Base-by-base conservation (phyloP, 2,113 vertebrate species). In the Vombatus ursinus region DNA sequence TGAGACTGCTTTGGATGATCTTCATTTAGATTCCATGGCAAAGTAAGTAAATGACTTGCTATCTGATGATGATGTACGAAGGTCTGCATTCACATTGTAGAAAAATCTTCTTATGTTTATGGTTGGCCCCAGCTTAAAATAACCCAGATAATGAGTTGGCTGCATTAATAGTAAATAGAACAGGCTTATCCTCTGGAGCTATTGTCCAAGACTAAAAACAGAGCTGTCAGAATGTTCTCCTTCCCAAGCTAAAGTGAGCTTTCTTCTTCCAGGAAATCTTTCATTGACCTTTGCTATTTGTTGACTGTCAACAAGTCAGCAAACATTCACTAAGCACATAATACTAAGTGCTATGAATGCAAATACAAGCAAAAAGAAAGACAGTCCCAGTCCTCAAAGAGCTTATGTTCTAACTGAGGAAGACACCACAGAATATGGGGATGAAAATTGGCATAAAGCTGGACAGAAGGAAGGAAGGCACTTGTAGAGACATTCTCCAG, bases 81-180 rank as follows among this genome's bases (percentile, higher is more conserved):
- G 93, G 93, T 95, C 90, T 93, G 94, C 93, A 77, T 6, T 31
- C 26, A 52, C 90, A 19, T 90, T 92, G 92, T 50, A 49, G 93
- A 22, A 77, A 77, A 96, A 90, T 90, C 31, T 94, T 50, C 90
- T 95, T 77, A n/a, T 77, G 12, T 96, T 96, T 44, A 93, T 52
- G 54, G 68, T 95, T 96, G 16, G 95, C 90, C 44, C 24, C 52
- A 94, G 22, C 50, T 50, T 96, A 94, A 96, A 77, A 96, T 96
- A 93, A 92, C 8, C 94, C 16, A 77, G 47, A 92, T 90, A 92
- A 94, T 94, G 54, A 96, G 91, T 92, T 93, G 48, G 4, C 91
- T 96, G 16, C 92, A 91, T 10, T 96, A 93, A 89, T 5, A 12
- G 90, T 94, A 94, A 93, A 54, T 96, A 94, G 49, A 96, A 68